These are phyloP conservation scores for Musca vetustissima DNA, from an alignment of 1,140 invertebrate species.

Conservation along the genomic window DNA sequence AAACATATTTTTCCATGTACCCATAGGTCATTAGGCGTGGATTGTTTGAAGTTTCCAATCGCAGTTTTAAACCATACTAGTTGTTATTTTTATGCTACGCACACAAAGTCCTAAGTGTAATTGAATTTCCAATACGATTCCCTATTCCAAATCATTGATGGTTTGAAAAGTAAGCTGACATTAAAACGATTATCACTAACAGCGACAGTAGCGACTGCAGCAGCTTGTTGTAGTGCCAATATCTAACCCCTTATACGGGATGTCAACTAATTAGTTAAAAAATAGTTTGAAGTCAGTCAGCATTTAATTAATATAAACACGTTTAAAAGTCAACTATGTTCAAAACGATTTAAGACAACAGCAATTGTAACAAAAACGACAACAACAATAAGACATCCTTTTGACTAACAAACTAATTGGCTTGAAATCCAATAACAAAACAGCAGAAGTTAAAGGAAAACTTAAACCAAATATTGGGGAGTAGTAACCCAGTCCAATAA, in stretches of 20 bases:
- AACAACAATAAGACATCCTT: not conserved
- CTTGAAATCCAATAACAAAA: not conserved
- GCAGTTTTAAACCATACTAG: no score
- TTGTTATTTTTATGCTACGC: no score
- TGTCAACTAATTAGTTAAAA: slow-evolving; percentile 22
- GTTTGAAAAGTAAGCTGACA: not conserved
- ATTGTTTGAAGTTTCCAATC: no score
- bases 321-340: slow-evolving; percentile 1
- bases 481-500: no score
- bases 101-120: no score
- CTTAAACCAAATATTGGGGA: no score
- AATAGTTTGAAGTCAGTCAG: slow-evolving; percentile 5
- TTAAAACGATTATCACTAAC: slow-evolving; percentile 11
- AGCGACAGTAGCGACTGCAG: no score
- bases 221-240: not conserved
- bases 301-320: slow-evolving; percentile 23
- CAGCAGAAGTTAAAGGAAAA: not conserved
- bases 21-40: no score
- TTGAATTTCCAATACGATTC: no score
- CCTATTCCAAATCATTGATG: not conserved
- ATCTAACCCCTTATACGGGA: slow-evolving; percentile 1
- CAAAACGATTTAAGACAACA: no score
- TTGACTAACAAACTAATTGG: slow-evolving; percentile 17
- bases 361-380: not conserved
- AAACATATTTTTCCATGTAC: no score